A percentile compares a stretch with the other conserved stretches of the same genome.
These are phyloP conservation scores for Orientallactaga bullata DNA, from an alignment of 2,113 vertebrate genomes.

Conservation along the genomic window DNA sequence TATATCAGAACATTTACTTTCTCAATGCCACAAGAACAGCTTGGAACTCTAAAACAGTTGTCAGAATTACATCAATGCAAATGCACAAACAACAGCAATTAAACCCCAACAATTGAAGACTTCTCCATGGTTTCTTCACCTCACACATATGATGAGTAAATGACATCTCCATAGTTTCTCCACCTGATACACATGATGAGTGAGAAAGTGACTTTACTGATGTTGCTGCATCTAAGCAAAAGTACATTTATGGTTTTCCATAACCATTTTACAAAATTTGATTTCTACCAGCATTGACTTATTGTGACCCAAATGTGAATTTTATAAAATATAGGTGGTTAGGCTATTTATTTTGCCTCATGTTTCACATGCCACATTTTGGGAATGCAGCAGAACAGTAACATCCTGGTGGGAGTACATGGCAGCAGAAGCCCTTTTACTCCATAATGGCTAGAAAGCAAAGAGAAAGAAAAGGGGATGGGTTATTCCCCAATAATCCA, in stretches of 20 bases:
- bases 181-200: background rate
- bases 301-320: background rate
- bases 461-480: no score
- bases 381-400: no score
- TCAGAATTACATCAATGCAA: background rate
- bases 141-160: background rate
- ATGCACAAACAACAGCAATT: background rate
- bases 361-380: no score
- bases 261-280: background rate
- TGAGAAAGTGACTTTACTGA: background rate
- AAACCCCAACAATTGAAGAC: background rate
- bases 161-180: background rate
- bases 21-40: background rate
- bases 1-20: slow-evolving; percentile 12
- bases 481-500: no score
- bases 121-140: background rate
- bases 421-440: no score
- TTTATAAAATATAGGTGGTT: no score
- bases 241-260: background rate
- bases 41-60: background rate
- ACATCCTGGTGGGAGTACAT: no score
- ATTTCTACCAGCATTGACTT: background rate
- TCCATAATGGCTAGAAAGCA: no score
- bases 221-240: background rate
- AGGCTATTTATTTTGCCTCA: no score